Conservation (phyloP, 2,888 invertebrate genomes). For the Drosophila formosana region DNA sequence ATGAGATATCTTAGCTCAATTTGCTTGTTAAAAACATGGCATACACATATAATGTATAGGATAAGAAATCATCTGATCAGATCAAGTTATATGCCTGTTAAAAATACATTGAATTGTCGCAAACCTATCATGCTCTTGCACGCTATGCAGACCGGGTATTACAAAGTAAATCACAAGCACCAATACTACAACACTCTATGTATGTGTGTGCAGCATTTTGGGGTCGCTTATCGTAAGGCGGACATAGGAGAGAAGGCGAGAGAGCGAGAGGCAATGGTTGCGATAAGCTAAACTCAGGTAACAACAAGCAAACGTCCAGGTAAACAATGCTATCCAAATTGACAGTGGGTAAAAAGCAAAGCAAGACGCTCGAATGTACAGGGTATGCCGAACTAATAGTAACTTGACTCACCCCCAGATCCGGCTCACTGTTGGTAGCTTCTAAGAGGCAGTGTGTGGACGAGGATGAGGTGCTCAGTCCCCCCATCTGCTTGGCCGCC, state of each 20-base stretch:
- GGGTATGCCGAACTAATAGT: not conserved
- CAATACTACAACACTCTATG: slow-evolving; percentile 22
- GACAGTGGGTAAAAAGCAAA: slow-evolving; percentile 24
- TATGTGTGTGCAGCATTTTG: slow-evolving; percentile 33
- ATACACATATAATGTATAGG: too few relatives aligned
- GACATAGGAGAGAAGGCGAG: not conserved
- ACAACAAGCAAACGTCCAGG: slow-evolving; percentile 59
- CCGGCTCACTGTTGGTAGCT: slow-evolving; percentile 89
- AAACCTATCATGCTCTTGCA: not conserved
- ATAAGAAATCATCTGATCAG: too few relatives aligned
- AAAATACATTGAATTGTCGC: not conserved
- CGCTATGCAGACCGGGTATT: not conserved
- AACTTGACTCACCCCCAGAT: slow-evolving; percentile 86
- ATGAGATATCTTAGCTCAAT: too few relatives aligned
- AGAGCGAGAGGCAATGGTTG: slow-evolving; percentile 15
- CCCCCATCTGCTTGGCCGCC: slow-evolving; percentile 46
- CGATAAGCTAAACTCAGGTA: slow-evolving; percentile 74
- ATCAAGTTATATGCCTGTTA: too few relatives aligned
- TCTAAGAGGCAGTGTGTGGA: slow-evolving; percentile 79
- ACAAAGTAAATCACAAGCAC: slow-evolving; percentile 41
- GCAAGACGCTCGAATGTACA: slow-evolving; percentile 15
- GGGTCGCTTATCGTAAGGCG: slow-evolving; percentile 60
- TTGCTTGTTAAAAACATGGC: too few relatives aligned
- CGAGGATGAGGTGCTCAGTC: slow-evolving; percentile 34
- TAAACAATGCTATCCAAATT: slow-evolving; percentile 54